Base-by-base conservation (phyloP, 2,888 invertebrate species). In the Rhimphoctona megacephalus region DNA sequence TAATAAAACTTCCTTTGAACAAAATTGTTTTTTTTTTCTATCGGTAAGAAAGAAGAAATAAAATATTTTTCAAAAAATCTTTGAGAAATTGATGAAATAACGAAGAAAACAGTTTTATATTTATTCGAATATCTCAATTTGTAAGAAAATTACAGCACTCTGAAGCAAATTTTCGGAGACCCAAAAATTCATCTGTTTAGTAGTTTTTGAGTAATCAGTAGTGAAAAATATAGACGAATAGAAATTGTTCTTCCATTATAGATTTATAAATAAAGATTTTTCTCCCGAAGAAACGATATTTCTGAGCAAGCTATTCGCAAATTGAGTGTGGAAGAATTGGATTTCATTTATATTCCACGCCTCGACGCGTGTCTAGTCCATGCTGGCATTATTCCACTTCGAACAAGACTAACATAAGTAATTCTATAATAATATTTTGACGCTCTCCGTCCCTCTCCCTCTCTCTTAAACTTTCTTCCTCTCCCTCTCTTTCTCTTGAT, bases 351-450 rank as follows among this genome's bases (percentile, higher is more conserved):
- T 81, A 67, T 78, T 81, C 61, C 66, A 66, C 54, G 49, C 67
- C 46, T 67, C 52, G 25, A 69, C 25, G 39, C 64, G 30, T 57
- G 72, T 81, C 72, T 54, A 66, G 36, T 46, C 73, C 66, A 30
- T 39, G 39, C 54, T 46, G 25, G 77, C 36, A 25, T 73, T 66
- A 46, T 49, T 52, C 67, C 39, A 54, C 67, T 78, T 49, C 57
- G 73, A 73, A 61, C 67, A 78, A 73, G 77, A 72, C 57, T 67
- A 33, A n/a, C n/a, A n/a, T n/a, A n/a, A 39, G 66, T 81, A 81
- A 85, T 85, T 81, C 66, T 85, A 76, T 85, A 81, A 85, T 78
- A 78, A 78, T 85, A 81, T 85, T 81, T 73, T 30, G 57, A 14
- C 30, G 11, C 73, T n/a, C 39, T 69, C 39, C 30, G 33, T 22